Evolutionary conservation across 2,888 invertebrate species (phyloP).

Genomic region (Blastobasis adustella): DNA sequence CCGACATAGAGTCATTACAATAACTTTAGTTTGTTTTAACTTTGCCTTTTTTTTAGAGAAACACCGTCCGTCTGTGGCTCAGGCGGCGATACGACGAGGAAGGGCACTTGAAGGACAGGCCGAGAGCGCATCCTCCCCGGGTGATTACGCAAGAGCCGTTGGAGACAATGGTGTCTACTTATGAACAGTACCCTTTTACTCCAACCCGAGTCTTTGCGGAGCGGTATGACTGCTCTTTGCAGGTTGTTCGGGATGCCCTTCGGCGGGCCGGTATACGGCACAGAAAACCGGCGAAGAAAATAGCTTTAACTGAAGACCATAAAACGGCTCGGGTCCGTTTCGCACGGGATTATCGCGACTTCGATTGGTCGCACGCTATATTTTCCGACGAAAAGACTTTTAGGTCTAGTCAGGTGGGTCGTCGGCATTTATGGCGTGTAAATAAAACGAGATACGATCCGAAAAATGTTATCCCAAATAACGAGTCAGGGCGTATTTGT

Average conservation of each 20-base stretch:
- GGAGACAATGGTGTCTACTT: not conserved
- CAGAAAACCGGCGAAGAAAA: slow-evolving; percentile 7
- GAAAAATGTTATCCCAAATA: slow-evolving; percentile 1
- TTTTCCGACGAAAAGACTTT: slow-evolving; percentile 15
- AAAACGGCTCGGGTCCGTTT: slow-evolving; percentile 12
- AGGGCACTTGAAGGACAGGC: not conserved
- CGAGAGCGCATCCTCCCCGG: not conserved
- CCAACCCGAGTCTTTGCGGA: not conserved
- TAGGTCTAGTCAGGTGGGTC: slow-evolving; percentile 10
- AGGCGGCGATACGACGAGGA: not conserved
- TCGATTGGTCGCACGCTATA: slow-evolving; percentile 14
- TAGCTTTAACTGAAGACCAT: slow-evolving; percentile 2
- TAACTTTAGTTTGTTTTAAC: no score
- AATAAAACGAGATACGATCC: slow-evolving; percentile 9
- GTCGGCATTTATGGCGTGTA: slow-evolving; percentile 13
- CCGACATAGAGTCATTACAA: no score
- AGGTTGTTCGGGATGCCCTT: not conserved
- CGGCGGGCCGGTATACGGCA: not conserved
- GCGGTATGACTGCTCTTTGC: not conserved
- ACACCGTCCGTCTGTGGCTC: not conserved
- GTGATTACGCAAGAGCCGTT: not conserved
- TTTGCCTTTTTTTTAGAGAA: not conserved
- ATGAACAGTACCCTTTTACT: not conserved
- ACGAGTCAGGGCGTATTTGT: not conserved
- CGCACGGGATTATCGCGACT: slow-evolving; percentile 11